phyloP scores from a whole-genome alignment of 2,113 vertebrate genomes.

The Eublepharis macularius region DNA sequence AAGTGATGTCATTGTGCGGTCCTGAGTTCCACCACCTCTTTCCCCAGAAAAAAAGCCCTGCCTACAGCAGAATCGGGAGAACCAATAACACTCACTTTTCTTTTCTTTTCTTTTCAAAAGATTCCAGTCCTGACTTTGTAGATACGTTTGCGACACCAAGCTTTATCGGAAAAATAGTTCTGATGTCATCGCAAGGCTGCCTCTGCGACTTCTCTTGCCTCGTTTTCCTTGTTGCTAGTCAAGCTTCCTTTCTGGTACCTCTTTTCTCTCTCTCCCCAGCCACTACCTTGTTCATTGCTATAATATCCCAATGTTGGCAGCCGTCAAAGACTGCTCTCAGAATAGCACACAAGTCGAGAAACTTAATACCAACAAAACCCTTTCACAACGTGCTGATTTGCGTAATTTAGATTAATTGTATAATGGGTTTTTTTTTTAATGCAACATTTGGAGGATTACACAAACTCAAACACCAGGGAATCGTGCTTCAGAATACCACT shows the following conservation, averaged over 20 bases:
- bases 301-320: background rate
- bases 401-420: background rate
- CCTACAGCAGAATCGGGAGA: too few species aligned
- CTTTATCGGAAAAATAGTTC: background rate
- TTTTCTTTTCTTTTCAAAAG: too few species aligned
- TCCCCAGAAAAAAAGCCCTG: too few species aligned
- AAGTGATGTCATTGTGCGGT: too few species aligned
- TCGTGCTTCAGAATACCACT: fast-evolving
- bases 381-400: background rate
- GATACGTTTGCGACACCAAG: too few species aligned
- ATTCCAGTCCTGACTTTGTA: too few species aligned
- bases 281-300: background rate
- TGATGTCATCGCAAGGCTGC: too few species aligned
- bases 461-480: background rate
- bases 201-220: too few species aligned
- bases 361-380: background rate
- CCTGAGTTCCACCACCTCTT: too few species aligned
- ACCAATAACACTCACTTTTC: too few species aligned
- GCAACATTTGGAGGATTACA: background rate
- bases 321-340: background rate
- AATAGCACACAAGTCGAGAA: background rate
- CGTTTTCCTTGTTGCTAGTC: background rate
- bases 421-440: background rate
- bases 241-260: background rate
- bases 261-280: background rate